Conservation (phyloP, 2,113 vertebrate genomes). For the Pseudonaja textilis region DNA sequence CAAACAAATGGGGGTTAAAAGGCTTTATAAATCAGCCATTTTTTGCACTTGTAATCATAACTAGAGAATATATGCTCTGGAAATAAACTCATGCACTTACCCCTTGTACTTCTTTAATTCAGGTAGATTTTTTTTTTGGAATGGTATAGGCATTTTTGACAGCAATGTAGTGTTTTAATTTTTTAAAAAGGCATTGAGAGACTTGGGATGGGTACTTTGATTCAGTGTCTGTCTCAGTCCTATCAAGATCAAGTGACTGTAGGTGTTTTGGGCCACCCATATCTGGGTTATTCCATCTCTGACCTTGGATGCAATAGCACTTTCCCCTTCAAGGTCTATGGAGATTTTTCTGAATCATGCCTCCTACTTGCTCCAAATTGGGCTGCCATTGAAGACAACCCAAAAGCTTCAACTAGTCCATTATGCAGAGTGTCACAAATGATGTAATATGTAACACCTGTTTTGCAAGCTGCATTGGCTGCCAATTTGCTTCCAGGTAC, state of each 20-base stretch:
- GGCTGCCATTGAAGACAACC: neutral
- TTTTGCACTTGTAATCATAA: neutral
- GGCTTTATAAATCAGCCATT: neutral
- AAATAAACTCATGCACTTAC: constrained; percentile 41
- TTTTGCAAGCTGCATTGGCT: neutral
- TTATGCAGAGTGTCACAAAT: neutral
- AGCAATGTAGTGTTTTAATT: neutral
- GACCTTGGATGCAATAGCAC: neutral
- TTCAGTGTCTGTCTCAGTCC: neutral
- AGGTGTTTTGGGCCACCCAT: neutral
- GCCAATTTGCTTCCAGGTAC: neutral
- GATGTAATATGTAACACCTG: neutral
- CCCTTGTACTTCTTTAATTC: neutral
- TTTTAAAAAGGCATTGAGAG: neutral
- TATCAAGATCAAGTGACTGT: neutral
- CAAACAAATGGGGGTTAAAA: neutral
- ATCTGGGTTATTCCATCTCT: neutral
- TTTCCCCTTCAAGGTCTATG: neutral
- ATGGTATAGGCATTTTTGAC: accelerated
- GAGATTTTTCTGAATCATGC: neutral
- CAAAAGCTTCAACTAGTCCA: neutral
- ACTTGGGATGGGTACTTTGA: neutral
- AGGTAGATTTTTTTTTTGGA: constrained; percentile 8
- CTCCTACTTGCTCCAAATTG: neutral
- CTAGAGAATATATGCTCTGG: constrained; percentile 30